Base-by-base conservation (phyloP, 64 coral and sea anemone genomes). In the Catalaphyllia jardinei region DNA sequence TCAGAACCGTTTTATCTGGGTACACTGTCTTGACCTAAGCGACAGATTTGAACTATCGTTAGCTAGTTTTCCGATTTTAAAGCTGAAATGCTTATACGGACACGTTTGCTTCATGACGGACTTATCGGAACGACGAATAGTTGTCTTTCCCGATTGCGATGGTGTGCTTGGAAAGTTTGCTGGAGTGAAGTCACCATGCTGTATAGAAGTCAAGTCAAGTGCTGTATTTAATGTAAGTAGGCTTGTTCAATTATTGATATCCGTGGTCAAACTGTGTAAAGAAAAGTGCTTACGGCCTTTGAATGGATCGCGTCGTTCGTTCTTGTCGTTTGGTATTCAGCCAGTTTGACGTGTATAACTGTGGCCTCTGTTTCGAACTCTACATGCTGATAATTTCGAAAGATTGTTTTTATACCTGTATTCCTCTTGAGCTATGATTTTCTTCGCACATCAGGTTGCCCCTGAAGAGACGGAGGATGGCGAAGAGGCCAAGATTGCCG, bases 191-290 rank as follows among this genome's bases (percentile, higher is more conserved):
- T 91, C 67, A 13, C 71, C 79, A 18, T 91, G 79, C 55, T 60
- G 67, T 31, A 49, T 91, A 49, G 60, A 72, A 38, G 89, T 91
- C 0, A 91, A 82, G 19, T 91, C 89, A 31, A 91, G 89, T 62
- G 89, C 89, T 10, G 17, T 91, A 61, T 85, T 91, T 84, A 55
- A 91, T 31, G 89, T 91, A 65, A 91, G 89, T 39, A 84, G 60
- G 24, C 49, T 67, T 17, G 22, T 65, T 39, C 15, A 46, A 62
- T 59, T 81, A 62, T 62, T n/a, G 17, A 61, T 28, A 5, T 19
- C 31, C 29, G 14, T 11, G 9, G 52, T 9, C 7, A 19, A 33
- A 16, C 31, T 4, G 3, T 83, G 49, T 29, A 30, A 4, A 39
- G 38, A 39, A 39, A 39, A 39, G 38, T 39, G 38, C 38, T 39